Base-by-base conservation (phyloP, 1,140 invertebrate species). In the Sitobion miscanthi region DNA sequence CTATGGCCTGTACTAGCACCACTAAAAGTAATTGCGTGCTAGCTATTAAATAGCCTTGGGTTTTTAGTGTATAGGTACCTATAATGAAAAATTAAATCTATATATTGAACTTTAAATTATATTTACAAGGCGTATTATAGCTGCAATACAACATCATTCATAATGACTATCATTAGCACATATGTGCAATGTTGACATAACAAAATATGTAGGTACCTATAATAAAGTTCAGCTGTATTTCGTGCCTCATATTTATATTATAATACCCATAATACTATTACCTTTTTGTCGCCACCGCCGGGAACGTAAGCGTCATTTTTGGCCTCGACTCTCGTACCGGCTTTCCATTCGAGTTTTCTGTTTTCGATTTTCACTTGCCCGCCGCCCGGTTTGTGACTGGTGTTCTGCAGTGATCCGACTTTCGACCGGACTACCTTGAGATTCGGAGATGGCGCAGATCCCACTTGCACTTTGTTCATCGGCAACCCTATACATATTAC, bases 391-490 rank as follows among this genome's bases (percentile, higher is more conserved):
- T 98, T 99, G 95, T 99, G 98, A 87, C 96, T 97, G 0, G 98
- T 96, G 95, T 99, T 99, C n/a, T 98, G 97, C 94, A 99, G 95
- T 6, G 98, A 99, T 14, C 99, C 99, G 94, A 99, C 98, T 96
- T 99, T 99, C 30, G 98, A 99, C 95, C 97, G 97, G 4, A 98
- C 98, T 90, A 97, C 97, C 95, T 98, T 98, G 83, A 99, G 95
- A 95, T 99, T 99, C 45, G 98, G 98, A 45, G 98, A 98, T 83
- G 98, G 98, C 14, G 98, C 97, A 93, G 97, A 96, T 87, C 98
- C 98, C 20, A 99, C 98, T 96, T 98, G 97, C 94, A 98, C 95
- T 96, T 98, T 99, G 95, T 98, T 99, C 97, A 98, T 98, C 92
- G 98, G 98, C 94, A 99, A 95, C 96, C 97, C 96, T 97, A 95